Conservation (phyloP, 2,113 vertebrate genomes). For the Chlorodrepanis virens region DNA sequence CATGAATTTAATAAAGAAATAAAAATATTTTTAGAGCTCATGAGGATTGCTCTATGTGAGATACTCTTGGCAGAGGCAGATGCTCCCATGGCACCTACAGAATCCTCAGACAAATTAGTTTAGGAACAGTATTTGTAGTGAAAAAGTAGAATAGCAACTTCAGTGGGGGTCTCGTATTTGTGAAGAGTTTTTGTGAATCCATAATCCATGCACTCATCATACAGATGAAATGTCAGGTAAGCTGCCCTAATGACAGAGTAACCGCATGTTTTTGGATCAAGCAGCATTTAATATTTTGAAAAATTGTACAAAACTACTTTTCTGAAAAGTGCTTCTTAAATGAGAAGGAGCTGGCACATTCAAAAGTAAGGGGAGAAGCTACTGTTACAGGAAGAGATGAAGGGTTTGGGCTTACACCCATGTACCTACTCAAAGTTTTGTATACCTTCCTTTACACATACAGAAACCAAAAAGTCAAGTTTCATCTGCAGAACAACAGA, state of each 20-base stretch:
- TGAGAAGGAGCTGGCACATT: neutral
- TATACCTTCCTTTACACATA: neutral
- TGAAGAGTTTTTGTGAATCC: neutral
- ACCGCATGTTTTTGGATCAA: neutral
- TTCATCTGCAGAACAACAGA: neutral
- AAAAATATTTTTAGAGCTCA: neutral
- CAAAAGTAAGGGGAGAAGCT: neutral
- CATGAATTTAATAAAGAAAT: neutral
- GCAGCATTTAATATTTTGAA: neutral
- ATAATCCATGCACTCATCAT: neutral
- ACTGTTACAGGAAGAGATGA: neutral
- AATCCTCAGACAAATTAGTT: neutral
- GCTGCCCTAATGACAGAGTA: neutral
- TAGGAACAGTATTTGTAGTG: neutral
- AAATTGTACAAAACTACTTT: neutral
- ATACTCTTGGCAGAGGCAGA: neutral
- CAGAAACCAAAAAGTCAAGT: neutral
- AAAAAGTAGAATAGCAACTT: neutral
- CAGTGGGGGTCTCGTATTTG: fast-evolving
- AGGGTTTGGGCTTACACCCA: neutral
- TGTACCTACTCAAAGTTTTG: neutral
- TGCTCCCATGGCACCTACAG: neutral
- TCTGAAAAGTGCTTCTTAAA: neutral
- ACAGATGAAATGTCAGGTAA: fast-evolving
- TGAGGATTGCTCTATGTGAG: neutral